Base-by-base conservation (phyloP, 1,140 invertebrate genomes). In the Zaprionus nigranus region DNA sequence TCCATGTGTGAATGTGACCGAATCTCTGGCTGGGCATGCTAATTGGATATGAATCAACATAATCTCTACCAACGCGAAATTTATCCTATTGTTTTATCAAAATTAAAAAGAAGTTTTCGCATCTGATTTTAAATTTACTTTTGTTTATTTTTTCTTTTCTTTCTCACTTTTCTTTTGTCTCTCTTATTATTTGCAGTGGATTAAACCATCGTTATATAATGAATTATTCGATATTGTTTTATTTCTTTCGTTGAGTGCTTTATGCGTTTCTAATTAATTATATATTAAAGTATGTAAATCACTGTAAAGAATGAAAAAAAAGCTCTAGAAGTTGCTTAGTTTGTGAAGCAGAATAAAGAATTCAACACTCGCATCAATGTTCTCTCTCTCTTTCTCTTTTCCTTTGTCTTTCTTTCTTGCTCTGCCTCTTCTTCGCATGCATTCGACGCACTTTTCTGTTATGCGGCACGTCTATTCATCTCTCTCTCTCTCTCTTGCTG, bases 401-500 rank as follows among this genome's bases (percentile, higher is more conserved):
- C 24, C 11, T 4, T 20, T 51, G 17, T 22, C 20, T 51, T 51
- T 51, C 20, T 22, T 51, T 24, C 30, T 51, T 11, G 9, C 46
- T 24, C 46, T 56, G 53, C 13, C 53, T 56, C 26, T 56, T 26
- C 28, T 30, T 56, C 24, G 53, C 53, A 56, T 56, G 53, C 53
- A 30, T 17, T 56, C 53, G 53, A 15, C 13, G 53, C 53, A 28
- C 53, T 56, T 38, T 59, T 59, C 34, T 59, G 38, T 59, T 20
- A 7, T 17, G n/a, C 20, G 40, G 40, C 40, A 46, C 40, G 40
- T 20, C 57, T 38, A n/a, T 59, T 7, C 57, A 22, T n/a, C 12
- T 36, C 3, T 38, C 30, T 51, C 43, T 15, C 60, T 36, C 57
- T 57, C 17, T 20, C 15, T 36, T 6, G 28, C 36, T 15, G 17